Base-by-base conservation (phyloP, 1,140 invertebrate species). In the Nixonia krombeini region DNA sequence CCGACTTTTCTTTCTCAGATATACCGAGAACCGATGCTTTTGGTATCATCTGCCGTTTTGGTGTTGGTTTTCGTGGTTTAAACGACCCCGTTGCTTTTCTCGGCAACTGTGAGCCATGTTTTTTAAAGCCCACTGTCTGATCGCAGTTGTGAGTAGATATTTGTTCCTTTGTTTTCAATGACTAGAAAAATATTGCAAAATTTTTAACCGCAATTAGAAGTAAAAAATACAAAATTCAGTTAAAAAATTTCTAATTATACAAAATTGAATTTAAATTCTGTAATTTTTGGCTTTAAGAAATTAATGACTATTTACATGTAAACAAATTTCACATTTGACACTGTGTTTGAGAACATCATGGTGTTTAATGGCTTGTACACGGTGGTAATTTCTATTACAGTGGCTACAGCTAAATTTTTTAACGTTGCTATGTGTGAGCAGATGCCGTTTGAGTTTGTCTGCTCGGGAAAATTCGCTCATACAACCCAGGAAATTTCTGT, bases 361-460 rank as follows among this genome's bases (percentile, higher is more conserved):
- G 73, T 84, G 82, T 47, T 84, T 84, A 4, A 82, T 64, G n/a
- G 82, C 82, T 56, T 85, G 86, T 17, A 84, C 79, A n/a, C 84
- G 76, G 42, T 86, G 73, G 70, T 92, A 93, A 53, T 87, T 85
- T 12, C 87, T 64, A 66, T 84, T 84, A 50, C 86, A 87, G 31
- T 87, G 77, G 38, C 71, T 61, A 67, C 87, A 88, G 40, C 63
- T 80, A 55, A 85, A 85, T 12, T 87, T 88, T 50, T 88, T 87
- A 35, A 88, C 88, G 25, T 89, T 87, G 5, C 86, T 89, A 75
- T 92, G 91, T 6, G 88, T 91, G 9, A 91, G 76, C 37, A 89
- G 74, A 58, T 89, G 88, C n/a, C 84, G 79, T 58, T 88, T 88
- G 1, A 89, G 71, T 77, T 89, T 89, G 57, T 89, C 88, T 46